phyloP scores from a whole-genome alignment of 2,113 vertebrate species.

The Bothrops jararaca region DNA sequence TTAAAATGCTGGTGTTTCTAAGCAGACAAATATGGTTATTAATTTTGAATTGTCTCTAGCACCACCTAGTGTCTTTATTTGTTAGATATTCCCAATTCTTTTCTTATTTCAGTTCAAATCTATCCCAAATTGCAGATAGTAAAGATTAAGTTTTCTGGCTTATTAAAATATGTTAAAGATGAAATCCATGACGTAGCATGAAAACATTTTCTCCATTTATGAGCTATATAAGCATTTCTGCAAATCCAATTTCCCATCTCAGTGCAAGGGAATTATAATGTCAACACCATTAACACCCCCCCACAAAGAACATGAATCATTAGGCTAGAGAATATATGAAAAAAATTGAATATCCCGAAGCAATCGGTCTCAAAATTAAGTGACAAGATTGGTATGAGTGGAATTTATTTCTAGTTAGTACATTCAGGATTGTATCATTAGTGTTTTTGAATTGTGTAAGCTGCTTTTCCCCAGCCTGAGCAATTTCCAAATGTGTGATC shows the following conservation, averaged over 20 bases:
- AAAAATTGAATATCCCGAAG: not conserved
- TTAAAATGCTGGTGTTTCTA: not conserved
- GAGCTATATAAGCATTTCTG: not conserved
- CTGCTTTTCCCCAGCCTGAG: not conserved
- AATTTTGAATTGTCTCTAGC: not conserved
- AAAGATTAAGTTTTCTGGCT: not conserved
- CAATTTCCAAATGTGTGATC: not conserved
- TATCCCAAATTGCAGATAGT: not conserved
- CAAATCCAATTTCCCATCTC: not conserved
- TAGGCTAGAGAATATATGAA: not conserved
- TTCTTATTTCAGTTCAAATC: not conserved
- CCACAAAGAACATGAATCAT: not conserved
- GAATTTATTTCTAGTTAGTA: not conserved
- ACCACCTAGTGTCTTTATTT: conserved; percentile 11
- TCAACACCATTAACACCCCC: not conserved
- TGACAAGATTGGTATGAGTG: not conserved
- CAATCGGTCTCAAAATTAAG: not conserved
- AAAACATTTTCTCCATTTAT: not conserved
- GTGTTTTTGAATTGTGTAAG: not conserved
- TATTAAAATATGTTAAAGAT: not conserved
- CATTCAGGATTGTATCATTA: not conserved
- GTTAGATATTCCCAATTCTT: not conserved
- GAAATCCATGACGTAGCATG: not conserved
- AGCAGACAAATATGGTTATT: not conserved
- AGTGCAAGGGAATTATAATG: not conserved